A percentile compares a stretch with the other conserved stretches of the same genome.
Conservation (phyloP, 1,140 invertebrate species). For the Pararge aegeria region DNA sequence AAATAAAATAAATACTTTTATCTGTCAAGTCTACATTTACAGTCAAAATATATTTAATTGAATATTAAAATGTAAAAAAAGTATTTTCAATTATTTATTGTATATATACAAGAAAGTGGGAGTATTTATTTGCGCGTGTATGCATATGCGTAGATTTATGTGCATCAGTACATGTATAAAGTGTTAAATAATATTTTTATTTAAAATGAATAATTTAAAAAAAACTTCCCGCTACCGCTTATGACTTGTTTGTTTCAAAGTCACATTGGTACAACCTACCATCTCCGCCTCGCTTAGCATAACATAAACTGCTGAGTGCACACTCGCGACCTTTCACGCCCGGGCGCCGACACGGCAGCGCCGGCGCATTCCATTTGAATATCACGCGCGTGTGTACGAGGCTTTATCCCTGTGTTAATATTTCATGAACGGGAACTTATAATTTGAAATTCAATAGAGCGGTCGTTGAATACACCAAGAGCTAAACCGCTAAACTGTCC, state of each 20-base stretch:
- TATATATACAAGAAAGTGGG: no score
- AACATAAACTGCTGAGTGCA: conserved; percentile 43
- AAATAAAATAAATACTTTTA: no score
- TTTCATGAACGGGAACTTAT: conserved; percentile 54
- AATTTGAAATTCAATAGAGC: conserved; percentile 52
- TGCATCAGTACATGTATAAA: no score
- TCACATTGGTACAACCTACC: conserved; percentile 33
- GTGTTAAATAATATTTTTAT: no score
- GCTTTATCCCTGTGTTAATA: conserved; percentile 51
- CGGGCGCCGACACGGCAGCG: conserved; percentile 28
- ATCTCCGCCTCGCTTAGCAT: conserved; percentile 43
- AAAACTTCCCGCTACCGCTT: conserved; percentile 27
- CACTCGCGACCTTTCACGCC: conserved; percentile 46
- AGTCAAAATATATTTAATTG: no score
- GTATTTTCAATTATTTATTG: no score
- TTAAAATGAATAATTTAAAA: no score
- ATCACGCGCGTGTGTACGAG: conserved; percentile 36
- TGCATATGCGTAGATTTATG: no score
- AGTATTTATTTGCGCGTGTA: no score
- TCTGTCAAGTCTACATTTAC: no score
- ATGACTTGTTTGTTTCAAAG: conserved; percentile 20
- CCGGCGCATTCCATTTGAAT: conserved; percentile 56
- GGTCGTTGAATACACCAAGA: conserved; percentile 11
- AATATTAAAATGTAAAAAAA: no score
- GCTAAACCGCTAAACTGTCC: background rate